phyloP scores from a whole-genome alignment of 2,888 invertebrate genomes.

The Colletes collaris region DNA sequence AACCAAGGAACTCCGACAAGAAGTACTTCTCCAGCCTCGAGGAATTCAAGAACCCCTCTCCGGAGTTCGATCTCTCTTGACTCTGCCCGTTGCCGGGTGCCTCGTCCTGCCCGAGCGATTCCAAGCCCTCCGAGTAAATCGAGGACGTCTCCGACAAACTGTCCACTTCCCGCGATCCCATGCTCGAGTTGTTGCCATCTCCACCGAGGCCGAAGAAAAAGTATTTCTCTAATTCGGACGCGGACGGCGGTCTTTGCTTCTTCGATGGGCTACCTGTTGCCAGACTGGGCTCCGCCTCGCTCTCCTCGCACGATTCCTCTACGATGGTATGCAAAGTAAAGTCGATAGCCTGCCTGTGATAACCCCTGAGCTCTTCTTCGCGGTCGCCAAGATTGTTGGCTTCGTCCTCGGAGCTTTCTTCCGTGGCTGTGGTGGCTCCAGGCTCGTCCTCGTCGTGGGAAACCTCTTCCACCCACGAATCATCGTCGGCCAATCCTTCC shows the following conservation, averaged over 20 bases:
- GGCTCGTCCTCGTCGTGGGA: conserved; percentile 90
- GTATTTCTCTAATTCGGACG: conserved; percentile 95
- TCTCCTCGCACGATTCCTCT: conserved; percentile 97
- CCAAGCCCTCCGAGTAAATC: conserved; percentile 92
- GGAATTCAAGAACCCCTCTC: conserved; percentile 87
- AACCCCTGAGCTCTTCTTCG: conserved; percentile 92
- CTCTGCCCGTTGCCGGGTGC: conserved; percentile 77
- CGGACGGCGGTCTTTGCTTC: conserved; percentile 88
- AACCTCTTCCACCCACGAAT: conserved; percentile 95
- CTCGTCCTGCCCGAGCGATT: conserved; percentile 88
- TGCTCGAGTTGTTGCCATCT: conserved; percentile 86
- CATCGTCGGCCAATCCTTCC: conserved; percentile 94
- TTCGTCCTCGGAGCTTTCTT: conserved; percentile 89
- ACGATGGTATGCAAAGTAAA: conserved; percentile 96
- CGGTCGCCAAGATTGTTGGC: conserved; percentile 84
- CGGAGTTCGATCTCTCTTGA: conserved; percentile 87
- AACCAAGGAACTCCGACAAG: conserved; percentile 92
- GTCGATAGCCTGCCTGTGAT: conserved; percentile 92
- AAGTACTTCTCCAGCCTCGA: conserved; percentile 94
- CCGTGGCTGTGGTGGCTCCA: conserved; percentile 86
- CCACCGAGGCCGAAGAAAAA: conserved; percentile 94
- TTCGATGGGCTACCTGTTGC: conserved; percentile 82
- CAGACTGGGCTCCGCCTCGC: conserved; percentile 89
- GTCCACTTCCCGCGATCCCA: conserved; percentile 82
- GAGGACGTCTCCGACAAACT: conserved; percentile 92